Base-by-base conservation (phyloP, 2,113 vertebrate species). In the Xyliphius kryptos region DNA sequence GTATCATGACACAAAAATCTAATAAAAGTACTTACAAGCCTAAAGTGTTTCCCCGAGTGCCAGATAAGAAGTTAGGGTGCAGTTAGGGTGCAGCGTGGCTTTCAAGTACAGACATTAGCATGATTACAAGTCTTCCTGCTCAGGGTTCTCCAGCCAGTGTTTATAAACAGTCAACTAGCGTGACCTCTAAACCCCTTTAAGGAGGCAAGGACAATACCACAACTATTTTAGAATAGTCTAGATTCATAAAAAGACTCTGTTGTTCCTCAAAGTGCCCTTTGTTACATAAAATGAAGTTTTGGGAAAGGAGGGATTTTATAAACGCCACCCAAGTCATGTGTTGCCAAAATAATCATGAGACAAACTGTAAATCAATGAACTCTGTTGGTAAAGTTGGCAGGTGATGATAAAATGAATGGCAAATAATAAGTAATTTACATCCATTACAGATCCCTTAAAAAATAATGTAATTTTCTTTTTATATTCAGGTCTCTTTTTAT, bases 121-220 rank as follows among this genome's bases (percentile, higher is more conserved):
- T 55, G 68, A 67, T 78, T 76, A 73, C 64, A 73, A 82, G 67
- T 55, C 59, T 64, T 58, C 72, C 76, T 6, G n/a, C n/a, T 78
- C 41, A 16, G 16, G 10, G 50, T 74, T 67, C 68, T 70, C 1
- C 67, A 50, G 56, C 66, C 61, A 13, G 56, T 81, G 76, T 87
- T 84, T 86, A 86, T 89, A 85, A 85, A 81, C 82, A 80, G 22
- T 76, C 77, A 76, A 41, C 63, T 22, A 48, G 21, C 57, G 56
- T 84, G 84, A 87, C 85, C 86, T 89, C 78, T 89, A 83, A 85
- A 83, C 86, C 80, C 64, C 5, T 19, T 43, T 15, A 58, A 46
- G 73, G 74, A 83, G 73, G 71, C 73, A 50, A 64, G 59, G 67
- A 51, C 50, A 76, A 70, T 71, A 67, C 13, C 17, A 41, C 38